These are phyloP conservation scores for Siphlonurus alternatus DNA, from an alignment of 2,888 invertebrate species.

Conservation along the genomic window DNA sequence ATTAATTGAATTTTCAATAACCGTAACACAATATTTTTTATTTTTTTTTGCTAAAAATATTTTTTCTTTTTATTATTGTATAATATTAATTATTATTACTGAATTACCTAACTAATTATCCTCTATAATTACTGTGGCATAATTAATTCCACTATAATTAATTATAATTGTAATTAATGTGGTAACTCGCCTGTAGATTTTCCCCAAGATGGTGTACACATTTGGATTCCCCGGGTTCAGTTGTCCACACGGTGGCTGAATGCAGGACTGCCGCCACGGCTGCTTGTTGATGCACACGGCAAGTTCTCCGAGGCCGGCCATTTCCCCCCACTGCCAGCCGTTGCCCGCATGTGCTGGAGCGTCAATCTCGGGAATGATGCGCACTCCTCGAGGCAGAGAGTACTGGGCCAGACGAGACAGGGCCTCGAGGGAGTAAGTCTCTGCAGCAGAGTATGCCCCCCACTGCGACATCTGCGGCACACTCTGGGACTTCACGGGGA, in stretches of 20 bases:
- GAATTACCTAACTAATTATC: no score
- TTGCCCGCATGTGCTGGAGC: constrained; percentile 25
- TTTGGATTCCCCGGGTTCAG: constrained; percentile 19
- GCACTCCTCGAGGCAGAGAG: constrained; percentile 29
- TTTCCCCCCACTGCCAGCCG: constrained; percentile 29
- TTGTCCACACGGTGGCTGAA: constrained; percentile 23
- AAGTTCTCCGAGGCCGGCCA: constrained; percentile 17
- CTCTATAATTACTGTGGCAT: no score
- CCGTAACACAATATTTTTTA: no score
- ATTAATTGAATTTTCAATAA: no score
- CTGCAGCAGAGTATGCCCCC: constrained; percentile 45
- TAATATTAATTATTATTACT: no score
- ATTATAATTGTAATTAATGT: no score
- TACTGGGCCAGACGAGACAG: constrained; percentile 40
- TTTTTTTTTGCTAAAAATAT: no score
- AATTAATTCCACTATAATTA: no score
- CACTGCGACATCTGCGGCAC: constrained; percentile 59
- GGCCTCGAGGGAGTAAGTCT: constrained; percentile 42
- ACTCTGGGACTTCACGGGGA: constrained; percentile 62
- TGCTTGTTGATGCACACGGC: constrained; percentile 20
- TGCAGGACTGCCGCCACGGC: constrained; percentile 19
- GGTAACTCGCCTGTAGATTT: constrained; percentile 21
- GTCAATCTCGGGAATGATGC: constrained; percentile 21
- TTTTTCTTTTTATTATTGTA: no score
- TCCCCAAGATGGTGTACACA: constrained; percentile 15